A percentile compares a stretch with the other conserved stretches of the same genome.
Conservation (phyloP, 2,888 invertebrate genomes). For the Watsonalla cultraria region DNA sequence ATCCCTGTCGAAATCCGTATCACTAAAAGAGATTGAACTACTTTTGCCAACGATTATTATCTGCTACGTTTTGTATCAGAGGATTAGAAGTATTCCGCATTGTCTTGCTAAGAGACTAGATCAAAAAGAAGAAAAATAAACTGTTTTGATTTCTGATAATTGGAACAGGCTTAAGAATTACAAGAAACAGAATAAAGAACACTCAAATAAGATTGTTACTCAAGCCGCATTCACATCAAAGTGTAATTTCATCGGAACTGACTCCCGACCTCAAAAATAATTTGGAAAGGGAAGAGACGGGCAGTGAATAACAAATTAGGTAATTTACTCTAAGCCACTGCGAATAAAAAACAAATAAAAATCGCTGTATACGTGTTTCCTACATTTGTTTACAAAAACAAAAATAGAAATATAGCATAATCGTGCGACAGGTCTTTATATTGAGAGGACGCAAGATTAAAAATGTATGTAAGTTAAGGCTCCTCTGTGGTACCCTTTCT, state of each 20-base stretch:
- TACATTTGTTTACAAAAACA: not conserved
- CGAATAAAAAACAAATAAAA: not conserved
- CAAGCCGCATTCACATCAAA: not conserved
- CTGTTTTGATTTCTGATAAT: not conserved
- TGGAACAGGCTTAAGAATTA: not conserved
- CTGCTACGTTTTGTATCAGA: too few species aligned
- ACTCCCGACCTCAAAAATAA: constrained; percentile 4
- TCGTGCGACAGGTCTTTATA: not conserved
- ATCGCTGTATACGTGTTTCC: not conserved
- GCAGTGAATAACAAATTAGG: not conserved
- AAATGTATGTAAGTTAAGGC: not conserved
- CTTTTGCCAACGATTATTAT: too few species aligned
- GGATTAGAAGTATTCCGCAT: too few species aligned
- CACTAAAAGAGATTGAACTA: too few species aligned
- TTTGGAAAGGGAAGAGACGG: not conserved
- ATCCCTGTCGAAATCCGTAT: too few species aligned
- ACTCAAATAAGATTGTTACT: not conserved
- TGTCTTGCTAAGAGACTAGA: too few species aligned
- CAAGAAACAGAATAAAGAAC: constrained; percentile 2
- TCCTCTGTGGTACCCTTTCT: constrained; percentile 10
- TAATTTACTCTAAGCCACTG: not conserved
- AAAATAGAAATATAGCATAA: not conserved
- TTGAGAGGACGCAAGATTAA: not conserved
- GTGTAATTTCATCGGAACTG: constrained; percentile 7
- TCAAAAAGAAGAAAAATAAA: not conserved